Percentiles rank a stretch among this genome's conserved stretches.
Evolutionary conservation across 2,113 vertebrate genomes (phyloP).

Genomic region (Tachycineta bicolor): DNA sequence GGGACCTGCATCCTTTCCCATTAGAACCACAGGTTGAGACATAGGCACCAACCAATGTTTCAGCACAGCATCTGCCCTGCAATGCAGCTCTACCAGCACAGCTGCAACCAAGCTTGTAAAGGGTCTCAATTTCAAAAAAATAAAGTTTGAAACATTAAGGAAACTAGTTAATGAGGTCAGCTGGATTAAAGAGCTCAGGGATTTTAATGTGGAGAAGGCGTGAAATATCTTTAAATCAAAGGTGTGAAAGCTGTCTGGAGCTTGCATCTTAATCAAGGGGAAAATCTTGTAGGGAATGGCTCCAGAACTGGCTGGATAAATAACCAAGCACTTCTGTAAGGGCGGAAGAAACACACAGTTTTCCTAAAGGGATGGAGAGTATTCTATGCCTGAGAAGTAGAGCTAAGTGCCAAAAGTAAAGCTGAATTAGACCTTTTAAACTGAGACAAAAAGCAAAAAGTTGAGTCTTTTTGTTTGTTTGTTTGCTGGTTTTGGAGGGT

Average conservation of each 20-base stretch:
- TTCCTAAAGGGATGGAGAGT: background rate
- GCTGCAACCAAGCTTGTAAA: conserved; percentile 39
- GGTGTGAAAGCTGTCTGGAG: conserved; percentile 66
- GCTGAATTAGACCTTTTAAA: background rate
- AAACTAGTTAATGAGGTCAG: conserved; percentile 69
- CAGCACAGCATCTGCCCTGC: background rate
- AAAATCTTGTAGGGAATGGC: conserved; percentile 36
- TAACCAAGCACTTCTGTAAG: background rate
- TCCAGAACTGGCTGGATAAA: conserved; percentile 45
- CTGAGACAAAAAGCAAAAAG: background rate
- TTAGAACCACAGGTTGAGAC: background rate
- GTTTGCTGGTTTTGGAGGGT: background rate
- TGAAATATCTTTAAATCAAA: conserved; percentile 70
- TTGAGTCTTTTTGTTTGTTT: background rate
- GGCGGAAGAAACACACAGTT: background rate
- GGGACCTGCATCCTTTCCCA: background rate
- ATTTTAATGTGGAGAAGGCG: conserved; percentile 62
- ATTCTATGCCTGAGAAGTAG: background rate
- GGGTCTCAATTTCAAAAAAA: conserved; percentile 46
- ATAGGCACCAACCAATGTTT: accelerated
- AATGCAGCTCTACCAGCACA: background rate
- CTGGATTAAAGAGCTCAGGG: conserved; percentile 65
- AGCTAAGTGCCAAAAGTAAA: background rate
- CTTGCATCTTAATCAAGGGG: conserved; percentile 63
- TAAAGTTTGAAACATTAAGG: conserved; percentile 61